Base-by-base conservation (phyloP, 2,113 vertebrate species). In the Urocitellus parryii region DNA sequence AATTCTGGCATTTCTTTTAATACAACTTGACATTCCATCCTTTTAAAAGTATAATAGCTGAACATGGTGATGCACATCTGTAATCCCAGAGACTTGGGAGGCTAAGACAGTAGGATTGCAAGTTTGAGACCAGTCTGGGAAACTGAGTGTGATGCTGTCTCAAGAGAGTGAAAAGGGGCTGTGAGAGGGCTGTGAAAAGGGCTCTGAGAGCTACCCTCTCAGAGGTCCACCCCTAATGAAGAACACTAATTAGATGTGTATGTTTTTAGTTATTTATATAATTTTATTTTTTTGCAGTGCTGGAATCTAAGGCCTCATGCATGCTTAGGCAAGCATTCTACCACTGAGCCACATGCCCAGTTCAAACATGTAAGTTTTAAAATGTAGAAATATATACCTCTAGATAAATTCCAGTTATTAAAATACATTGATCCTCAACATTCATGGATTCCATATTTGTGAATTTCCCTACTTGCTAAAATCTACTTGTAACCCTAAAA, bases 21-120 rank as follows among this genome's bases (percentile, higher is more conserved):
- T 84, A 77, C 22, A 93, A 81, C 22, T 83, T 97, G 65, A 83
- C n/a, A 90, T 68, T 95, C 70, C 61, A 72, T 86, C 68, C 94
- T 90, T 72, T 86, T 88, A 78, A 97, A 95, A 96, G 32, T 32
- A 79, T 12, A n/a, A 17, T n/a, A 68, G 32, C 34, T 70, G 67
- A 14, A 29, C 67, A n/a, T 70, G 67, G 67, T 68, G 67, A 29
- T n/a, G 67, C 34, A 70, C 34, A 18, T 34, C 67, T n/a, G 17
- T n/a, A n/a, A 70, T 70, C 34, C 34, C 67, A 70, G 67, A 34
- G 14, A 70, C 67, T 34, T 8, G 14, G 16, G 34, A 70, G 67
- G 67, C 67, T 70, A 29, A 70, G 16, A 29, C 67, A n/a, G 67
- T 34, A 70, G 67, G 32, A 70, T 7, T n/a, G 16, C 34, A n/a